Conservation (phyloP, 2,113 vertebrate species). For the Xenopus tropicalis region UCB_Xtro_10.0 CM004447.2:41666501-41667000, state of each 20-base stretch:
- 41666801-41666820: constrained; percentile 67
- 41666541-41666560: constrained; percentile 87
- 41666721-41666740: constrained; percentile 92
- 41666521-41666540: constrained; percentile 80
- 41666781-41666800: constrained; percentile 85
- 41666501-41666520: constrained; percentile 88
- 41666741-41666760: constrained; percentile 90
- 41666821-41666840: constrained; percentile 64
- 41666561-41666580: constrained; percentile 77
- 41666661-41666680: constrained; percentile 88
- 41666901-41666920: too few species aligned
- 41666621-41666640: constrained; percentile 85
- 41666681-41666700: constrained; percentile 90
- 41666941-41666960: too few species aligned
- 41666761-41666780: constrained; percentile 94
- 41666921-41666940: too few species aligned
- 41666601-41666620: constrained; percentile 81
- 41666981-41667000: too few species aligned
- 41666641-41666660: constrained; percentile 90
- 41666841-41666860: constrained; percentile 49
- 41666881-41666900: constrained; percentile 28
- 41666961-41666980: too few species aligned
- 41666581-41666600: constrained; percentile 83
- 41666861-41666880: constrained; percentile 49
- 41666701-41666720: constrained; percentile 90